A percentile compares a stretch with the other conserved stretches of the same genome.
Evolutionary conservation across 2,797 vertebrate species (phyloP).

Genomic region (Acrossocheilus wenchowensis): DNA sequence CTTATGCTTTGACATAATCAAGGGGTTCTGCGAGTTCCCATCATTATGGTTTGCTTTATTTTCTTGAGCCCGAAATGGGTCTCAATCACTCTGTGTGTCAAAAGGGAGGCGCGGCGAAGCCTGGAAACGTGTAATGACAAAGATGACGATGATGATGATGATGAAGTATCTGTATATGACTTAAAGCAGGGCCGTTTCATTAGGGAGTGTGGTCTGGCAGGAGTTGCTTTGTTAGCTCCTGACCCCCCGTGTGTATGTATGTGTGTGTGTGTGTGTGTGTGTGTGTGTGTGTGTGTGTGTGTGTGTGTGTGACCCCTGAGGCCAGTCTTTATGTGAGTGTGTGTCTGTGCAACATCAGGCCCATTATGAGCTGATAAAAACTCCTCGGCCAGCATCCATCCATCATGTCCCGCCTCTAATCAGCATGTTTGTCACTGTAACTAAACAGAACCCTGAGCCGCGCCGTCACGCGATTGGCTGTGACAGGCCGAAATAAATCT

Average conservation of each 20-base stretch:
- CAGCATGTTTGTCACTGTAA: slow-evolving; percentile 88
- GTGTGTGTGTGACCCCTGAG: slow-evolving; percentile 42
- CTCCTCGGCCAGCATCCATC: slow-evolving; percentile 85
- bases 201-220: slow-evolving; percentile 62
- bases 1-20: slow-evolving; percentile 61
- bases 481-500: slow-evolving; percentile 88
- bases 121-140: slow-evolving; percentile 53
- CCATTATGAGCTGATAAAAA: slow-evolving; percentile 92
- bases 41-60: slow-evolving; percentile 54
- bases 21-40: slow-evolving; percentile 57
- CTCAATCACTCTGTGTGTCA: slow-evolving; percentile 56
- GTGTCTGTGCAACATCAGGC: slow-evolving; percentile 83
- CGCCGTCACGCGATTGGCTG: slow-evolving; percentile 80
- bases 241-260: slow-evolving; percentile 55
- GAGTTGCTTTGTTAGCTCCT: slow-evolving; percentile 59
- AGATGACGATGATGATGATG: slow-evolving; percentile 67
- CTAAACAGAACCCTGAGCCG: slow-evolving; percentile 82
- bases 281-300: slow-evolving; percentile 66
- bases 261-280: slow-evolving; percentile 40
- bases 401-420: slow-evolving; percentile 86
- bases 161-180: slow-evolving; percentile 85
- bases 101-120: slow-evolving; percentile 33
- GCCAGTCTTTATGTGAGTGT: slow-evolving; percentile 52
- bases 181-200: slow-evolving; percentile 83
- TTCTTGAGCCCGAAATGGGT: slow-evolving; percentile 55